Evolutionary conservation across 2,797 vertebrate genomes (phyloP), one percentile per base, ranked within the genome.

Genomic region (Lycodopsis pacificus): DNA sequence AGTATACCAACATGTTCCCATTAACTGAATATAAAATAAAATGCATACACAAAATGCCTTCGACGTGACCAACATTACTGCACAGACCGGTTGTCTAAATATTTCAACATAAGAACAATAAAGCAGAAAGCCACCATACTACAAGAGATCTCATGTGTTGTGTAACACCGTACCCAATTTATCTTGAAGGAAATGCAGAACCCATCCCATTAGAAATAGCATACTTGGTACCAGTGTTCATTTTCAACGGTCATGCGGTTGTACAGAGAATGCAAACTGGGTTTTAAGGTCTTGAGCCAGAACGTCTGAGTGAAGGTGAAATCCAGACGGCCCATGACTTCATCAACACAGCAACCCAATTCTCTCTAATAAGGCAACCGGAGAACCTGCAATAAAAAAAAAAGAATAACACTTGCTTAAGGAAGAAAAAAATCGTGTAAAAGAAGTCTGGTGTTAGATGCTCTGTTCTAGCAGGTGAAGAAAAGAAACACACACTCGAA

Each of bases 281-380:
- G 73, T 81, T 82, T 84, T 57, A 65, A 87, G 79, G 83, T 77
- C 74, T 67, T 58, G 61, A 71, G 62, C 59, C 72, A 76, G 84
- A 86, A 79, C 65, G 79, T 86, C 77, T 69, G 4, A 73, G 85
- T 77, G 75, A 74, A 67, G 80, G 71, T 93, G 93, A 94, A 93
- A 93, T 94, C 90, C 89, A 92, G 84, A 90, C 85, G 85, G 58
- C 86, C 81, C 61, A 62, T 91, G 92, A 93, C 89, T 85, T 93
- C 90, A 93, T 89, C 80, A 68, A 67, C 79, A 70, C 76, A 61
- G 95, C 87, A 95, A 95, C 92, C 82, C 10, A 91, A 95, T 83
- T 94, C 94, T 83, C 85, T 85, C 87, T 81, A 93, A 91, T 91
- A 95, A 92, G 92, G 94, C 83, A 95, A 95, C 90, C 87, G 54